These are phyloP conservation scores for Danaus plexippus DNA, from an alignment of 1,140 invertebrate genomes.

Conservation along the genomic window DNA sequence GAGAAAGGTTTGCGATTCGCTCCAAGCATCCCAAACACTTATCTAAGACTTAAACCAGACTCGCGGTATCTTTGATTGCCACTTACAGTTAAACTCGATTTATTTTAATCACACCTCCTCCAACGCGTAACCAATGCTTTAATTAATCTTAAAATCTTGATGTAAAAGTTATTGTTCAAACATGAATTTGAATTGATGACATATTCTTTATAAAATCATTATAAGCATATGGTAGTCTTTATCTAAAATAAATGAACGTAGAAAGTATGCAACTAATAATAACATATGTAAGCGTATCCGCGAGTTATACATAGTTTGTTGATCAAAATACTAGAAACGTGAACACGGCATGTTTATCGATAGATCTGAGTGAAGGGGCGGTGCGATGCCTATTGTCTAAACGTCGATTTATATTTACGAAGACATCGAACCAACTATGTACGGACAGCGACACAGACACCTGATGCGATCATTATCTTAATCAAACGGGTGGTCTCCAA, in stretches of 20 bases:
- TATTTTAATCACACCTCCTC: slow-evolving; percentile 45
- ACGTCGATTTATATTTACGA: slow-evolving; percentile 60
- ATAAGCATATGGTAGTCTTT: no score
- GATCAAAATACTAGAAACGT: slow-evolving; percentile 32
- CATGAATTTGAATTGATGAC: no score
- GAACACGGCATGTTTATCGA: slow-evolving; percentile 31
- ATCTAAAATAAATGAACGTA: no score
- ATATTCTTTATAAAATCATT: no score
- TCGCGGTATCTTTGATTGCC: slow-evolving; percentile 48
- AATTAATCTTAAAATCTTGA: no score
- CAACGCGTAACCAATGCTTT: slow-evolving; percentile 29
- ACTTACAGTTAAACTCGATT: slow-evolving; percentile 40
- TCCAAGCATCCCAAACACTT: slow-evolving; percentile 27
- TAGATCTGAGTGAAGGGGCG: slow-evolving; percentile 34
- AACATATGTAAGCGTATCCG: no score
- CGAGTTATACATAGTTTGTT: slow-evolving; percentile 17
- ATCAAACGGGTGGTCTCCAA: slow-evolving; percentile 40
- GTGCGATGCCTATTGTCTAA: slow-evolving; percentile 49
- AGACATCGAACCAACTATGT: slow-evolving; percentile 33
- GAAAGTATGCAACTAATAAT: no score
- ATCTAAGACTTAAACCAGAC: slow-evolving; percentile 35
- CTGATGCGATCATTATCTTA: slow-evolving; percentile 53
- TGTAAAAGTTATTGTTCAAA: no score
- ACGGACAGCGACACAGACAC: slow-evolving; percentile 39
- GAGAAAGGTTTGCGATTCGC: slow-evolving; percentile 48